These are phyloP conservation scores for Nannospalax galili DNA, from an alignment of 2,113 vertebrate genomes.

Conservation along the genomic window DNA sequence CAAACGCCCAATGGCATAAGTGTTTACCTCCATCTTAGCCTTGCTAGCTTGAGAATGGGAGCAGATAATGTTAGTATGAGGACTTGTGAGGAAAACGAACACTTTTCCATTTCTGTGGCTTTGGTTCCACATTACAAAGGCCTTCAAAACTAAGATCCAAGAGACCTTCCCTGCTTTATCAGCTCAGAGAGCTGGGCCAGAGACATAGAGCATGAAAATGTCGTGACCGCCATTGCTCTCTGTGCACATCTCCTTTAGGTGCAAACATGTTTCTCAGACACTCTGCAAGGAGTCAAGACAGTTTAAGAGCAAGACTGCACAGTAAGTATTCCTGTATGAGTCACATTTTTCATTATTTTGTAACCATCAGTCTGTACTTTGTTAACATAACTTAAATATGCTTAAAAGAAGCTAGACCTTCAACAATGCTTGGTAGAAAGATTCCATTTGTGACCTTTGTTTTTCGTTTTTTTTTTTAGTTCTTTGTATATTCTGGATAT, in stretches of 20 bases:
- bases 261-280: not conserved
- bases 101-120: not conserved
- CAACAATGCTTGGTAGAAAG: slow-evolving; percentile 9
- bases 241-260: not conserved
- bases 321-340: not conserved
- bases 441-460: not conserved
- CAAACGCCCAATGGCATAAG: not conserved
- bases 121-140: not conserved
- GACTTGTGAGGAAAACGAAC: not conserved
- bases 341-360: not conserved
- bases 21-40: not conserved
- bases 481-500: no score
- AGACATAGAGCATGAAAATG: not conserved
- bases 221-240: not conserved
- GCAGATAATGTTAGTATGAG: not conserved
- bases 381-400: not conserved
- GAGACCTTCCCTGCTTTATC: not conserved
- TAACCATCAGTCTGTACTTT: not conserved
- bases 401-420: slow-evolving; percentile 13
- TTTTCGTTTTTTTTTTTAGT: no score
- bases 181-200: not conserved
- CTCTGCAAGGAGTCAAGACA: not conserved
- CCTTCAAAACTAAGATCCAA: not conserved
- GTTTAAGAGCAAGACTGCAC: slow-evolving; percentile 13
- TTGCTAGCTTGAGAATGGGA: not conserved